These are phyloP conservation scores for Chlamydotis undulata DNA, from an alignment of 2,113 vertebrate genomes.

Conservation along the genomic window DNA sequence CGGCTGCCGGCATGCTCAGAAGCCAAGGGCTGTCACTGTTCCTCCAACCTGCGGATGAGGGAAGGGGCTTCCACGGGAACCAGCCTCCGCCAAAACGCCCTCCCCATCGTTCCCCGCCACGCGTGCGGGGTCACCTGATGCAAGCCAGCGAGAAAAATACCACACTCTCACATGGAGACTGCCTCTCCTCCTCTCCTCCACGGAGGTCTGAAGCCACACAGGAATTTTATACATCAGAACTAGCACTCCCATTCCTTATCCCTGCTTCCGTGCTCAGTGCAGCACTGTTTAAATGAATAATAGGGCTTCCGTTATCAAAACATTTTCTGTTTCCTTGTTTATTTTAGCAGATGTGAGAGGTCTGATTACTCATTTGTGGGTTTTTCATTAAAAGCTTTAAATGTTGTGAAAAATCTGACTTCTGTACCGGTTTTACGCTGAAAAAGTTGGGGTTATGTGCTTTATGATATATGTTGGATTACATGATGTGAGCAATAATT, in stretches of 20 bases:
- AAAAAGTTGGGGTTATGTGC: neutral
- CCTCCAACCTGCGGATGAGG: neutral
- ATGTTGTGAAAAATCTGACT: neutral
- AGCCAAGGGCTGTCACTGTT: neutral
- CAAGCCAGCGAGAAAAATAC: neutral
- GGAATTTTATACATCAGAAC: neutral
- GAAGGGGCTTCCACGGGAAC: neutral
- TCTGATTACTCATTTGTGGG: neutral
- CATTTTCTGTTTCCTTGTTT: neutral
- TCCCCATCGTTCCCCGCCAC: rapidly evolving
- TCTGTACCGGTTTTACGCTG: neutral
- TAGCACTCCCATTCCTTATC: neutral
- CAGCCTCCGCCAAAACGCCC: neutral
- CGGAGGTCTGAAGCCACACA: neutral
- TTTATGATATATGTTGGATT: neutral
- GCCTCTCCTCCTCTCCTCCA: neutral
- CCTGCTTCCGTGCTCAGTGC: neutral
- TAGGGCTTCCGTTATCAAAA: neutral
- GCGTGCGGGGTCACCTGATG: rapidly evolving
- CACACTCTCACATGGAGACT: rapidly evolving
- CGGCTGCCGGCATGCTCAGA: rapidly evolving
- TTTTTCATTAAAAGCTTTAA: neutral
- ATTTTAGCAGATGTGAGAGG: neutral
- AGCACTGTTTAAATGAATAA: neutral
- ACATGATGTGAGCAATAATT: neutral